These are phyloP conservation scores for Acrocephalus scirpaceus DNA, from an alignment of 2,797 vertebrate genomes.

Conservation along the genomic window DNA sequence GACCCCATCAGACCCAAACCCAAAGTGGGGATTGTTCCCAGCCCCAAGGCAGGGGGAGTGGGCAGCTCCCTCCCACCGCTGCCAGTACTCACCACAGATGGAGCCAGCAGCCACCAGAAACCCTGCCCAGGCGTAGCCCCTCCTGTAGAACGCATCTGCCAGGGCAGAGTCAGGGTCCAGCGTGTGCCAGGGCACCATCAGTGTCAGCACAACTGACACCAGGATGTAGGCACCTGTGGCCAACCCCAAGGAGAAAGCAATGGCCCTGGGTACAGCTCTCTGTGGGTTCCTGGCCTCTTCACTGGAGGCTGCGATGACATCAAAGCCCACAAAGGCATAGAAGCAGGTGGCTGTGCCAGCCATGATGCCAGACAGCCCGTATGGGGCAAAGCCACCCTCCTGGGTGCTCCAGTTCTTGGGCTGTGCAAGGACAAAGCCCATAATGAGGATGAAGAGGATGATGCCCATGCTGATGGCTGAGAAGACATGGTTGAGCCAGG, in stretches of 20 bases:
- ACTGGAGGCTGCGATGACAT: constrained; percentile 92
- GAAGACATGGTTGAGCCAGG: constrained; percentile 95
- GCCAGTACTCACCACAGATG: constrained; percentile 89
- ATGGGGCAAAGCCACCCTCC: constrained; percentile 92
- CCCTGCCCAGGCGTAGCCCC: constrained; percentile 95
- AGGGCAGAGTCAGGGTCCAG: constrained; percentile 92
- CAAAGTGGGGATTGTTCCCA: not conserved
- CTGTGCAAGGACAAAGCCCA: constrained; percentile 89
- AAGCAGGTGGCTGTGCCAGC: constrained; percentile 95
- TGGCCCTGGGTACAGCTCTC: constrained; percentile 88
- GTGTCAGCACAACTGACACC: constrained; percentile 90
- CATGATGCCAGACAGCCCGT: constrained; percentile 89
- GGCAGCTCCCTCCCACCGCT: not conserved
- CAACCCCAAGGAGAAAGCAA: constrained; percentile 86
- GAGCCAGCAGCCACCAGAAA: constrained; percentile 91
- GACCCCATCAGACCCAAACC: not conserved
- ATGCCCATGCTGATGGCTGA: constrained; percentile 86
- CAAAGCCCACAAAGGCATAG: constrained; percentile 95
- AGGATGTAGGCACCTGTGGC: constrained; percentile 89
- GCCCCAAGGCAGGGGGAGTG: accelerated
- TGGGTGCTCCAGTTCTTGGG: constrained; percentile 88
- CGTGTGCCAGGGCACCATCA: constrained; percentile 94
- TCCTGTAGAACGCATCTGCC: constrained; percentile 91
- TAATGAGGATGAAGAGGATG: constrained; percentile 89
- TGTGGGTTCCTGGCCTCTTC: constrained; percentile 94